Base-by-base conservation (phyloP, 2,113 vertebrate genomes). In the Sminthopsis crassicaudata region DNA sequence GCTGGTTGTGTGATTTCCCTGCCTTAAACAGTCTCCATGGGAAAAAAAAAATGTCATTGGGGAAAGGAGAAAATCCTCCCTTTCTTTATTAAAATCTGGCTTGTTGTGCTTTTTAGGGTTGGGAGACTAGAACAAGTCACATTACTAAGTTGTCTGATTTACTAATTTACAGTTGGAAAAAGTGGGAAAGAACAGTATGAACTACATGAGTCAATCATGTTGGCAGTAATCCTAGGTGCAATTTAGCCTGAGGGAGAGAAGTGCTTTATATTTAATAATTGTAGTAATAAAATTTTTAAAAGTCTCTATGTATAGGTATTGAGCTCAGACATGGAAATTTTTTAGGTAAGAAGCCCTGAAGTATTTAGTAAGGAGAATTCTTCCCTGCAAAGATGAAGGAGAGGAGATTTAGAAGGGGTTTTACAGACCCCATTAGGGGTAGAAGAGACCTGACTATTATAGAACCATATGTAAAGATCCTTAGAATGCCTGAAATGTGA, bases 1-100 rank as follows among this genome's bases (percentile, higher is more conserved):
- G 55, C 94, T 54, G 89, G 94, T 97, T 97, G 91, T 97, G 96
- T 93, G 42, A 36, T 53, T 92, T 24, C 76, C 50, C 0, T 11
- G 30, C 54, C 3, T 0, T 89, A 46, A 19, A 46, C 30, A 23
- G 23, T 22, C 36, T 53, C 36, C 0, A 1, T 11, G 36, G 67
- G 22, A 76, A 84, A 60, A 60, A 60, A 67, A 51, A n/a, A 42
- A 27, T 2, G 23, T 42, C 91, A 50, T 46, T 57, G 24, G 1
- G 7, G 92, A 67, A 89, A 92, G 53, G 93, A 96, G 51, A 93
- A 96, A 19, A 25, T 46, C 97, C 60, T 19, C 94, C 92, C 42
- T 90, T 94, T 76, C 95, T 94, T 97, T 93, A 90, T 96, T 96
- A 48, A 95, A 97, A 96, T 92, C 22, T 42, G 91, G 55, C 53